These are phyloP conservation scores for Furcula furcula DNA, from an alignment of 2,888 invertebrate species.

Conservation along the genomic window DNA sequence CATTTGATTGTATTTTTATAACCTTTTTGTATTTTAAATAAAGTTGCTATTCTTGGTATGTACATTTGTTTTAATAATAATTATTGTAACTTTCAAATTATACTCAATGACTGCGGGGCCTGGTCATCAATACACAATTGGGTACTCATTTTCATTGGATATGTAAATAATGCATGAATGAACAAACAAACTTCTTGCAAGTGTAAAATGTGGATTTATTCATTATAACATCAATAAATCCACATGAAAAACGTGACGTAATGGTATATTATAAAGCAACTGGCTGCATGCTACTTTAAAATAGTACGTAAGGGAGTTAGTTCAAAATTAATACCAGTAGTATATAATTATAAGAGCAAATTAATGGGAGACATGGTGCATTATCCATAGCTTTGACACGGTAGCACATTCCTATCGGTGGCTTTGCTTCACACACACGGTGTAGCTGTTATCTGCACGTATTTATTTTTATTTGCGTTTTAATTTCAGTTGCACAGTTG, in stretches of 20 bases:
- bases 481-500: constrained; percentile 81
- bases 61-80: constrained; percentile 55
- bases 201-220: constrained; percentile 8
- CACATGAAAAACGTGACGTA: constrained; percentile 27
- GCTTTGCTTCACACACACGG: constrained; percentile 61
- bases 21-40: constrained; percentile 80
- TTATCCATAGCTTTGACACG: constrained; percentile 68
- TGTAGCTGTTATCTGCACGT: constrained; percentile 73
- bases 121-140: constrained; percentile 3
- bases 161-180: constrained; percentile 30
- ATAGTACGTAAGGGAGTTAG: constrained; percentile 40
- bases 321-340: constrained; percentile 44
- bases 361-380: constrained; percentile 82
- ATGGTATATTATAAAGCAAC: constrained; percentile 31
- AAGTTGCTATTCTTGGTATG: constrained; percentile 78
- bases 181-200: constrained; percentile 5
- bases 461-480: constrained; percentile 76
- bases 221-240: constrained; percentile 15
- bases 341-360: constrained; percentile 51
- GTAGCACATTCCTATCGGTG: constrained; percentile 61
- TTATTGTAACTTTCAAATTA: constrained; percentile 10
- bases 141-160: constrained; percentile 19
- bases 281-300: constrained; percentile 58
- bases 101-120: constrained; percentile 17
- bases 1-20: constrained; percentile 82